Evolutionary conservation across 2,888 invertebrate genomes (phyloP), one percentile per base, ranked within the genome.

Genomic region (Diloba caeruleocephala): DNA sequence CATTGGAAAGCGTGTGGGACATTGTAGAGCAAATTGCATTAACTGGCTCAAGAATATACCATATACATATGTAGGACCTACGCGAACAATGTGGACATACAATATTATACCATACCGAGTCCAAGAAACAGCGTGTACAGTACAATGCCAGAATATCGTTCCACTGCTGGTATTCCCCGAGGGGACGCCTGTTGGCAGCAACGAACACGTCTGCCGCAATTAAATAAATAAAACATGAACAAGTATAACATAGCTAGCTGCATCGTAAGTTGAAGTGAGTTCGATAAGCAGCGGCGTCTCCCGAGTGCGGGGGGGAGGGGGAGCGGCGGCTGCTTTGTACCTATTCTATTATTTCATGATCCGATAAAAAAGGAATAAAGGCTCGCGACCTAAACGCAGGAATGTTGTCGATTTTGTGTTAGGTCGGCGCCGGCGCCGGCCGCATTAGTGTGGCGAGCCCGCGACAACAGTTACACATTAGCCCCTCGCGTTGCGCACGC

Each of bases 401-500:
- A 91, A 90, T 90, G 91, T 85, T 85, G 90, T 87, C 83, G 78
- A 86, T 85, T 84, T 82, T 82, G 89, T 87, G 82, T 85, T 82
- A 85, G 85, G 83, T 83, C 91, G 94, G 78, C 94, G 94, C 87
- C 94, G 94, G 77, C 94, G 94, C 82, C 94, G 89, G 76, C 74
- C 84, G 88, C 89, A 90, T 90, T 89, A 89, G 89, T 79, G 82
- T 73, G 82, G 78, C 82, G 73, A 71, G 61, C 57, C 61, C 67
- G 74, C 81, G 81, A 89, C 90, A 89, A 67, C 89, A 82, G 76
- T 84, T 85, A 78, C 88, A 87, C 90, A 89, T 89, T 89, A 89
- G 86, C 81, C 78, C 79, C 76, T 56, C 87, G 89, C 57, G 86
- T 60, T 53, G 79, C 13, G 76, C 29, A 10, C 17, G 17, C 33